Evolutionary conservation across 2,797 vertebrate genomes (phyloP).

Genomic region (Allobates femoralis): DNA sequence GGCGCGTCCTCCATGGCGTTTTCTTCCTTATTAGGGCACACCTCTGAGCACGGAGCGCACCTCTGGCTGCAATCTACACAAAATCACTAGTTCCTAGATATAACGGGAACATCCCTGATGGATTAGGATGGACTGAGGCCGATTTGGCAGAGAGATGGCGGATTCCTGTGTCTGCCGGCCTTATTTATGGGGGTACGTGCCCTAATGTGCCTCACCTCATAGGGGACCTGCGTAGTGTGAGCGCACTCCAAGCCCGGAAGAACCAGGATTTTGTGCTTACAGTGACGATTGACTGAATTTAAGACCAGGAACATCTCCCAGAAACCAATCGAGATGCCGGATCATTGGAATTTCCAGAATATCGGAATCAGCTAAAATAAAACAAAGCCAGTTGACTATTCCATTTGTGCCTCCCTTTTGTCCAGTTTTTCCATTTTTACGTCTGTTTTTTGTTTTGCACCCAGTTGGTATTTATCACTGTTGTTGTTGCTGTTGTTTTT

Average conservation of each 20-base stretch:
- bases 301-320: neutral
- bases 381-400: too few species aligned
- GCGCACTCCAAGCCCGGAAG: neutral
- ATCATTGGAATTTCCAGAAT: too few species aligned
- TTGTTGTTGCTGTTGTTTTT: too few species aligned
- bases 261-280: neutral
- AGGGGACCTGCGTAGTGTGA: neutral
- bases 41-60: slow-evolving; percentile 3
- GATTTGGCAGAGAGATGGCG: slow-evolving; percentile 15
- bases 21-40: slow-evolving; percentile 58
- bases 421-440: too few species aligned
- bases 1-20: slow-evolving; percentile 25
- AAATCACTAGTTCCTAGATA: slow-evolving; percentile 27
- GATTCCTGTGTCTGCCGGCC: neutral
- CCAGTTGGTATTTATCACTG: too few species aligned
- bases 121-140: slow-evolving; percentile 26
- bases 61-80: slow-evolving; percentile 20
- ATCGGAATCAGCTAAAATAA: too few species aligned
- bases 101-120: slow-evolving; percentile 54
- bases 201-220: slow-evolving; percentile 26
- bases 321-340: neutral
- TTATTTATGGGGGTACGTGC: slow-evolving; percentile 4
- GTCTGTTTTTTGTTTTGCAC: too few species aligned
- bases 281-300: too few species aligned
- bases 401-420: too few species aligned